Conservation (phyloP, 2,113 vertebrate genomes). For the Carollia perspicillata region DNA sequence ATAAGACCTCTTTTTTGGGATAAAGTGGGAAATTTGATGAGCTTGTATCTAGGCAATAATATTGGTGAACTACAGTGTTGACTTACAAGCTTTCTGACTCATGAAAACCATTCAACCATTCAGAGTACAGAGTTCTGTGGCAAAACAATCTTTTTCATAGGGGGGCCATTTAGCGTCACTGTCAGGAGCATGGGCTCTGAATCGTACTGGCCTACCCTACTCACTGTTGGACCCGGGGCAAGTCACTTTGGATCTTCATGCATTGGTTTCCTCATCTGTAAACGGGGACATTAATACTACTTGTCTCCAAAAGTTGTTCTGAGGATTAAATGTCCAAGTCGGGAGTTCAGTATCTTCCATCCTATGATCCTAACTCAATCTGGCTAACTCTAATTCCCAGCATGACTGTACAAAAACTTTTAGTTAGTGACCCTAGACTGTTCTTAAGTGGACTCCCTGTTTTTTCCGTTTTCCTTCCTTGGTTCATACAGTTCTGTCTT, state of each 20-base stretch:
- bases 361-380: background rate
- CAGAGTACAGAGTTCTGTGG: background rate
- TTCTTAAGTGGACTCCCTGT: background rate
- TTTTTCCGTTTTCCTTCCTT: background rate
- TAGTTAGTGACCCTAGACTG: background rate
- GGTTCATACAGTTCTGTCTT: background rate
- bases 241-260: background rate
- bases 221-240: background rate
- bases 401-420: background rate
- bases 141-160: background rate
- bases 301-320: background rate
- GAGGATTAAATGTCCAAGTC: background rate
- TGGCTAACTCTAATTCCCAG: background rate
- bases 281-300: background rate
- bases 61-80: background rate
- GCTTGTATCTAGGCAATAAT: background rate
- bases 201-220: background rate
- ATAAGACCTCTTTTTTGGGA: background rate
- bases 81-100: slow-evolving; percentile 23
- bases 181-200: background rate
- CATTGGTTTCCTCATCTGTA: background rate
- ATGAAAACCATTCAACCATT: background rate
- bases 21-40: background rate
- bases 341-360: background rate
- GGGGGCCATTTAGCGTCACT: background rate